Conservation (phyloP, 2,113 vertebrate species). For the Ceyx melanurus region DNA sequence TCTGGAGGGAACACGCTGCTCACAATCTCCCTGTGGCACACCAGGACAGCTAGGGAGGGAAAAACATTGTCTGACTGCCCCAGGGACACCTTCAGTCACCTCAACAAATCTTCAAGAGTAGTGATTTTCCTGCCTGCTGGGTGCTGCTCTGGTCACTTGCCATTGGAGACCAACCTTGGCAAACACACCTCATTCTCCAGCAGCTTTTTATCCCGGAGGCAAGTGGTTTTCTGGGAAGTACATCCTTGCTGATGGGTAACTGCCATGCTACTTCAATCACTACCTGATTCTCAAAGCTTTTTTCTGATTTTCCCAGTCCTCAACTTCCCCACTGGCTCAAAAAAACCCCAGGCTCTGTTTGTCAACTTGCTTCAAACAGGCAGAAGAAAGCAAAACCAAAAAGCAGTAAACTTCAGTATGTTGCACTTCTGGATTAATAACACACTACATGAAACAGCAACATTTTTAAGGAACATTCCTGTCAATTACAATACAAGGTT, state of each 20-base stretch:
- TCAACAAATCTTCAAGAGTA: background rate
- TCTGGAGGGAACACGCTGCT: background rate
- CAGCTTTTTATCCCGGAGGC: background rate
- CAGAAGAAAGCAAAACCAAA: background rate
- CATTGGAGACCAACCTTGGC: background rate
- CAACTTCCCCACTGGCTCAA: background rate
- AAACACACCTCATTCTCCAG: background rate
- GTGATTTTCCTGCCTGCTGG: background rate
- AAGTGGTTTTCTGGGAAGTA: background rate
- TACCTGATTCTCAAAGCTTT: background rate
- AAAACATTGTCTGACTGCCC: background rate
- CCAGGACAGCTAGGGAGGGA: background rate
- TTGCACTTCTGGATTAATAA: background rate
- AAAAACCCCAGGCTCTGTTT: background rate
- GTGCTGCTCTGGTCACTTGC: background rate
- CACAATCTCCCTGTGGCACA: background rate
- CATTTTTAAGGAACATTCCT: background rate
- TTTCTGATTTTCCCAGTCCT: background rate
- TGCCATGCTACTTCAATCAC: background rate
- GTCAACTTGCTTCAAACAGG: background rate
- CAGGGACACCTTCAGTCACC: background rate
- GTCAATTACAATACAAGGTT: background rate
- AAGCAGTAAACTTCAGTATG: background rate
- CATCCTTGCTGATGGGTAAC: slow-evolving; percentile 15
- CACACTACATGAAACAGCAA: background rate